Conservation (phyloP, 1,140 invertebrate species). For the Listronotus oregonensis region DNA sequence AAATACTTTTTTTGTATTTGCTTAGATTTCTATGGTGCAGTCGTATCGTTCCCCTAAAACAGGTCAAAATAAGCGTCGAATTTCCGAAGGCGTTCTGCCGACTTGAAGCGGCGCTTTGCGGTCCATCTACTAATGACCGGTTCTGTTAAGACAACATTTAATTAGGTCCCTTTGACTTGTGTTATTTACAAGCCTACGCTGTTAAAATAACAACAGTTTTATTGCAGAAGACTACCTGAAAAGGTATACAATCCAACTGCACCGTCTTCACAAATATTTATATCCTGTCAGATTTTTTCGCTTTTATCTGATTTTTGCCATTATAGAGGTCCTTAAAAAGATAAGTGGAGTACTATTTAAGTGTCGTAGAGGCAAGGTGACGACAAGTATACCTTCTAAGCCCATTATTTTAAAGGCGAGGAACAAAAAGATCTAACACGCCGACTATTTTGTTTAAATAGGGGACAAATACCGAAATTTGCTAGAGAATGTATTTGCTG, state of each 20-base stretch:
- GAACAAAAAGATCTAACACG: conserved; percentile 13
- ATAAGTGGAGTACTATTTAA: conserved; percentile 33
- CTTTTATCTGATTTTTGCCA: conserved; percentile 35
- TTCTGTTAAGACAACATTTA: conserved; percentile 50
- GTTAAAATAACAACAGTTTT: conserved; percentile 45
- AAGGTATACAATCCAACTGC: conserved; percentile 24
- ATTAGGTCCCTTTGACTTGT: conserved; percentile 47
- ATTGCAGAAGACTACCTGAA: conserved; percentile 38
- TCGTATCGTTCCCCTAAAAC: background rate
- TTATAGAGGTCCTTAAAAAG: conserved; percentile 33
- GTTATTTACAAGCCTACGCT: conserved; percentile 47
- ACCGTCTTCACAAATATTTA: conserved; percentile 37
- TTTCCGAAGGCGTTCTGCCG: conserved; percentile 38
- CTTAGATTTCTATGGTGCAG: conserved; percentile 2
- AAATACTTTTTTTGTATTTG: too few relatives aligned
- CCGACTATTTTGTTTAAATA: conserved; percentile 17
- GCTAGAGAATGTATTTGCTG: background rate
- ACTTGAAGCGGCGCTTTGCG: conserved; percentile 45
- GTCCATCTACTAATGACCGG: conserved; percentile 48
- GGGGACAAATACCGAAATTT: conserved; percentile 26
- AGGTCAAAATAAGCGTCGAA: conserved; percentile 26
- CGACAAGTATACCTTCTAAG: conserved; percentile 23
- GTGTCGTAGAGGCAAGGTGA: conserved; percentile 30
- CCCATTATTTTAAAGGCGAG: conserved; percentile 16
- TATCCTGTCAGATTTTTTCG: conserved; percentile 32